These are phyloP conservation scores for Sturmia bella DNA, from an alignment of 2,888 invertebrate genomes.

Conservation along the genomic window DNA sequence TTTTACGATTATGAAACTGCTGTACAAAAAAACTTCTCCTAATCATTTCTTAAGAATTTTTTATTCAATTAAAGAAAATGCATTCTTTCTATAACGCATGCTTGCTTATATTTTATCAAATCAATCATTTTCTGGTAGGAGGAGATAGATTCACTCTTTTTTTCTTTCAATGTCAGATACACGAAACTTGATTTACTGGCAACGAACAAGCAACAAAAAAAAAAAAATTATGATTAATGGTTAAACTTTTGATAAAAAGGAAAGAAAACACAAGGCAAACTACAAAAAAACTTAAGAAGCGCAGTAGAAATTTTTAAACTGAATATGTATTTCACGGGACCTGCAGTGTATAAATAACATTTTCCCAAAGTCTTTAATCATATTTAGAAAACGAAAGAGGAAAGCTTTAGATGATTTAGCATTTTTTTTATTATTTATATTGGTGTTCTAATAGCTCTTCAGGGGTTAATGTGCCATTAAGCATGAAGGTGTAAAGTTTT, in stretches of 20 bases:
- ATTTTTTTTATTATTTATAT: background rate
- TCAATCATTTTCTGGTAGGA: conserved; percentile 45
- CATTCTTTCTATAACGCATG: background rate
- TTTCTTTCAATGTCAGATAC: conserved; percentile 58
- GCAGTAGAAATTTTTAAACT: no score
- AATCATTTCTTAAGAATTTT: conserved; percentile 21
- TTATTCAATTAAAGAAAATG: conserved; percentile 26
- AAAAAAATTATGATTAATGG: conserved; percentile 60
- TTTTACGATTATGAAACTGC: conserved; percentile 23
- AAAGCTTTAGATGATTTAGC: conserved; percentile 7
- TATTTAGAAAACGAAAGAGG: conserved; percentile 1
- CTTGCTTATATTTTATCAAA: conserved; percentile 34
- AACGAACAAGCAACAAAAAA: conserved; percentile 22
- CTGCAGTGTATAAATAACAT: no score
- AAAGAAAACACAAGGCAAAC: background rate
- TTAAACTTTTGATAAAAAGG: conserved; percentile 26
- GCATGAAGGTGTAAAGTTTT: conserved; percentile 64
- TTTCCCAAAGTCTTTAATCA: conserved; percentile 19
- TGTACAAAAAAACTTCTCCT: conserved; percentile 6
- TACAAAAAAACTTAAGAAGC: no score
- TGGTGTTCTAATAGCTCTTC: conserved; percentile 9
- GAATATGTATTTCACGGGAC: no score
- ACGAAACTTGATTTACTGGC: conserved; percentile 61
- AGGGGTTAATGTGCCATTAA: conserved; percentile 56
- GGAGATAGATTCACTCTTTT: background rate